These are phyloP conservation scores for Bucco capensis DNA, from an alignment of 2,113 vertebrate species.

Conservation along the genomic window DNA sequence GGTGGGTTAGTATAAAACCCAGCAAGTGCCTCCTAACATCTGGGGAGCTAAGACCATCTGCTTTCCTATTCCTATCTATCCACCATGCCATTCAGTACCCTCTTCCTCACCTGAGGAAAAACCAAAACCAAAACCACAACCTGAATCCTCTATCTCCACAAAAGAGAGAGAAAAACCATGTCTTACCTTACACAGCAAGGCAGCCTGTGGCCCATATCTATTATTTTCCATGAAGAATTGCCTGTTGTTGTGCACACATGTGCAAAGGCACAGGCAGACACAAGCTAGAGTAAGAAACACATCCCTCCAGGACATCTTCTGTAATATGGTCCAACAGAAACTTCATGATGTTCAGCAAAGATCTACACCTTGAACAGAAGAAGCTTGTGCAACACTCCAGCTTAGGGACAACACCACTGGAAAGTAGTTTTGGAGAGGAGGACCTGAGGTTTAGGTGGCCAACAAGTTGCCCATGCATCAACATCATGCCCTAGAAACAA, in stretches of 20 bases:
- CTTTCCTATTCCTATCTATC: neutral
- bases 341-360: neutral
- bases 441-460: neutral
- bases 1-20: neutral
- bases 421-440: neutral
- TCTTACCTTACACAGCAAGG: neutral
- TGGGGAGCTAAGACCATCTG: neutral
- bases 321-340: neutral
- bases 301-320: neutral
- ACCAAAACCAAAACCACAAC: neutral
- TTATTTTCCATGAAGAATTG: constrained; percentile 1
- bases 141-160: neutral
- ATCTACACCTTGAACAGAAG: neutral
- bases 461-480: neutral
- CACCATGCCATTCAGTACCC: neutral
- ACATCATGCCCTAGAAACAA: neutral
- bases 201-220: neutral
- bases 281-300: constrained; percentile 31
- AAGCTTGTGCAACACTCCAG: neutral
- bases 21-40: neutral
- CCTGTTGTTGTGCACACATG: constrained; percentile 6
- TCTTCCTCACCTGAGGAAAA: neutral
- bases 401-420: neutral
- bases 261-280: neutral
- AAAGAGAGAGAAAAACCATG: neutral